Evolutionary conservation across 2,888 invertebrate species (phyloP).

Genomic region (Thera obeliscata): DNA sequence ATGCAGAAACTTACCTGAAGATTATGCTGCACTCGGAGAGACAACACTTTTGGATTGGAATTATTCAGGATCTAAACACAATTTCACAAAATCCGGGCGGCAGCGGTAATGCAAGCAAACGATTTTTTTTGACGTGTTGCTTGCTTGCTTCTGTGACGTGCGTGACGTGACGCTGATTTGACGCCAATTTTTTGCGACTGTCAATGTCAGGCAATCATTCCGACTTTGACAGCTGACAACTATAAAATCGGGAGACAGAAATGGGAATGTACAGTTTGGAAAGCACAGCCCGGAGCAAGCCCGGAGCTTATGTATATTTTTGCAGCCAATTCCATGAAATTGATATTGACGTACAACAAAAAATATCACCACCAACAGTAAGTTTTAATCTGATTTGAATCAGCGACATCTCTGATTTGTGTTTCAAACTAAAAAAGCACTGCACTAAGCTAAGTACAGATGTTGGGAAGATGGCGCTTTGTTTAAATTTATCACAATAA

Average conservation of each 20-base stretch:
- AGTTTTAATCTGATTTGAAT: background rate
- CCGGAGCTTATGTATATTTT: no score
- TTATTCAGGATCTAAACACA: constrained; percentile 14
- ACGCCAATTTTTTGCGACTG: constrained; percentile 9
- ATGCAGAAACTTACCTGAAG: constrained; percentile 32
- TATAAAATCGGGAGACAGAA: background rate
- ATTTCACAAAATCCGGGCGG: constrained; percentile 9
- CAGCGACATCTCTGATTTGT: constrained; percentile 5
- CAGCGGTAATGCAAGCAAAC: background rate
- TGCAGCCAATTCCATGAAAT: no score
- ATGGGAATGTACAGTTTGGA: no score
- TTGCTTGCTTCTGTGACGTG: background rate
- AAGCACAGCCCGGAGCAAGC: no score
- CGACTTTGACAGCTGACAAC: background rate
- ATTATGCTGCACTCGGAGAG: constrained; percentile 7
- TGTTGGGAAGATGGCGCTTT: background rate
- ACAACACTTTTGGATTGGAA: constrained; percentile 12
- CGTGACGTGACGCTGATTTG: constrained; percentile 6
- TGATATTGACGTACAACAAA: background rate
- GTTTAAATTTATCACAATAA: background rate
- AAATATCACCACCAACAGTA: background rate
- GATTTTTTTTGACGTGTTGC: constrained; percentile 3
- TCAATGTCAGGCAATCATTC: background rate
- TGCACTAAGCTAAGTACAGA: background rate
- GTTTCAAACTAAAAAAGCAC: background rate